Evolutionary conservation across 2,888 invertebrate species (phyloP).

Genomic region (Heliconius ismenius): DNA sequence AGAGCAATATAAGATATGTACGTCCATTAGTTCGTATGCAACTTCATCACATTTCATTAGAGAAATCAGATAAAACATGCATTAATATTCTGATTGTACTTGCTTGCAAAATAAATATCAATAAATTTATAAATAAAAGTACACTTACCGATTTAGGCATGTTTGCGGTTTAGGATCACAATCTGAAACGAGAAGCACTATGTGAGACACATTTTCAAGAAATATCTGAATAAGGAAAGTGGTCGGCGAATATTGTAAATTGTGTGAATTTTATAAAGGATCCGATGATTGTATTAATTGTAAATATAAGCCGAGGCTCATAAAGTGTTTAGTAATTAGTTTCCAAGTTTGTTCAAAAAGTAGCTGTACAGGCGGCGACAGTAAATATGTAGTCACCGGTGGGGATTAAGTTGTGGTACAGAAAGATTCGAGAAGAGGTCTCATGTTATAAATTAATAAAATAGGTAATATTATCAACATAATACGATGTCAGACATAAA

Average conservation of each 20-base stretch:
- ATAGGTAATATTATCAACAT: conserved; percentile 11
- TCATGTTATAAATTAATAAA: conserved; percentile 10
- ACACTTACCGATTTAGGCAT: conserved; percentile 85
- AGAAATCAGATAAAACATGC: conserved; percentile 70
- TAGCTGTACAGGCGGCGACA: conserved; percentile 56
- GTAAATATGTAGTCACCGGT: conserved; percentile 71
- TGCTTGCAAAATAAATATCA: conserved; percentile 17
- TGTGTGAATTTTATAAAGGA: conserved; percentile 59
- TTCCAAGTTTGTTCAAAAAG: conserved; percentile 56
- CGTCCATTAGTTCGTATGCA: conserved; percentile 56
- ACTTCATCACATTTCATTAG: conserved; percentile 68
- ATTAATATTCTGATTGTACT: conserved; percentile 48
- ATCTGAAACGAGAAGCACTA: conserved; percentile 71
- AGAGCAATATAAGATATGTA: conserved; percentile 47
- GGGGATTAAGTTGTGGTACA: conserved; percentile 50
- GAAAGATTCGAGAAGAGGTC: conserved; percentile 29
- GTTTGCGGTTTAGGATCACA: conserved; percentile 78
- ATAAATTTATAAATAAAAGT: conserved; percentile 11
- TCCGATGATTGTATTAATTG: conserved; percentile 35
- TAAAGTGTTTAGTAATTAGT: conserved; percentile 41
- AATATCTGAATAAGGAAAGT: conserved; percentile 47
- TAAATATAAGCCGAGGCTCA: conserved; percentile 44
- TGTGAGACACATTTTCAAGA: conserved; percentile 51
- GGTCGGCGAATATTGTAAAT: conserved; percentile 53
- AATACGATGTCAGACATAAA: conserved; percentile 32